Conservation (phyloP, 2,113 vertebrate species). For the Butorides virescens region DNA sequence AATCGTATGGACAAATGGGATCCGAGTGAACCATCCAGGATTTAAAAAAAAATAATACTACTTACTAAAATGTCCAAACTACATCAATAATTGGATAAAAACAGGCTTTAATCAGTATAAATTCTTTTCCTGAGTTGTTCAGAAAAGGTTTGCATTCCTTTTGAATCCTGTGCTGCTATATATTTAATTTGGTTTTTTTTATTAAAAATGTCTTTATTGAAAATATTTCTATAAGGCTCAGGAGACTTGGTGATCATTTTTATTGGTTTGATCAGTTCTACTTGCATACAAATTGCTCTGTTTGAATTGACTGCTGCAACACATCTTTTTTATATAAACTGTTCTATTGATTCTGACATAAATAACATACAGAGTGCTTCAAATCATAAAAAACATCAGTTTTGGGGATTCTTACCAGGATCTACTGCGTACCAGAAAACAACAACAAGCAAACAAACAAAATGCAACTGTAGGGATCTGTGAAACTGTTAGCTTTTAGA, state of each 20-base stretch:
- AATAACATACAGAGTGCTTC: not conserved
- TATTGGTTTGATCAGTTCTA: constrained; percentile 24
- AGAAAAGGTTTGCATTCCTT: not conserved
- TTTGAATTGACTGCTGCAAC: not conserved
- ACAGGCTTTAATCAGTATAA: not conserved
- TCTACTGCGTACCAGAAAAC: not conserved
- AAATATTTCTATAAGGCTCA: not conserved
- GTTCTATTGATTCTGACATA: constrained; percentile 14
- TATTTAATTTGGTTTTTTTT: not conserved
- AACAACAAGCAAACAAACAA: not conserved
- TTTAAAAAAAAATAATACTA: not conserved
- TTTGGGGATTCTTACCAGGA: not conserved
- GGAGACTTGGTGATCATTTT: constrained; percentile 13
- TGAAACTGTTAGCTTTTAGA: not conserved
- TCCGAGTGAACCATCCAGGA: not conserved
- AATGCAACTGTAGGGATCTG: not conserved
- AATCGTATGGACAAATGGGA: not conserved
- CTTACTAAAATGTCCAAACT: not conserved
- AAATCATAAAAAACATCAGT: not conserved
- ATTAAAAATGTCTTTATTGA: not conserved
- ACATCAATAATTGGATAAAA: not conserved
- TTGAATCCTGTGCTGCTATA: not conserved
- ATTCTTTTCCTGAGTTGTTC: not conserved
- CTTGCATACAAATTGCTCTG: constrained; percentile 18
- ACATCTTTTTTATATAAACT: not conserved